Evolutionary conservation across 2,888 invertebrate species (phyloP).

Genomic region (Tiliacea citrago): DNA sequence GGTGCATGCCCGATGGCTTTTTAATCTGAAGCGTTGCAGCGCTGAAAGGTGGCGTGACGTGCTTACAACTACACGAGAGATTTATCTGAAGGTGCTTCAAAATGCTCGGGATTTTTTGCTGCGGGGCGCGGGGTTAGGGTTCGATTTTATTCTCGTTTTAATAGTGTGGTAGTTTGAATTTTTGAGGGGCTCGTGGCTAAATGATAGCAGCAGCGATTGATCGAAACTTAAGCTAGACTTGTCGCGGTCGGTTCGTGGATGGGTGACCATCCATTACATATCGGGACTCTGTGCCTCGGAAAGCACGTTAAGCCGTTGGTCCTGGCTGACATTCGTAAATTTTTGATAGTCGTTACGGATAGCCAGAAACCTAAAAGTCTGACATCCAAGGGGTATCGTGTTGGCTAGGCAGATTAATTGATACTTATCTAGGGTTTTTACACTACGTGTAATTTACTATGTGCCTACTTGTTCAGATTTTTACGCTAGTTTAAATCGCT

Average conservation of each 20-base stretch:
- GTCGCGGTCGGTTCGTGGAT: too few relatives aligned
- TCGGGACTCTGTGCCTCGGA: too few relatives aligned
- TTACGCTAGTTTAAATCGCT: background rate
- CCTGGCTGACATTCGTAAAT: too few relatives aligned
- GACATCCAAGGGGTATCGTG: too few relatives aligned
- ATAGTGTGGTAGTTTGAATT: background rate
- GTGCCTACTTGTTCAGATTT: background rate
- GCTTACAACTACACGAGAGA: conserved; percentile 47
- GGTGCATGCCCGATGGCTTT: conserved; percentile 76
- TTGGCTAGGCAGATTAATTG: too few relatives aligned
- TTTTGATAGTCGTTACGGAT: too few relatives aligned
- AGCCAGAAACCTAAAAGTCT: too few relatives aligned
- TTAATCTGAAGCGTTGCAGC: conserved; percentile 73
- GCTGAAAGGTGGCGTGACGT: conserved; percentile 57
- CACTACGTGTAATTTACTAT: background rate
- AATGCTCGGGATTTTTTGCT: conserved; percentile 31
- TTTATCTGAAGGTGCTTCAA: conserved; percentile 52
- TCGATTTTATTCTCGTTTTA: background rate
- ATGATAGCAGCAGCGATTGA: too few relatives aligned
- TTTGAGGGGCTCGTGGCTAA: too few relatives aligned
- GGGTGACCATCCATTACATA: too few relatives aligned
- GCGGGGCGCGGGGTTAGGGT: background rate
- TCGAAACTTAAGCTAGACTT: too few relatives aligned
- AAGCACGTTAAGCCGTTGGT: too few relatives aligned
- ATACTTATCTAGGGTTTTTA: background rate